Evolutionary conservation across 2,113 vertebrate genomes (phyloP).

Genomic region (crab-eating macaque (Macaca fascicularis)): DNA sequence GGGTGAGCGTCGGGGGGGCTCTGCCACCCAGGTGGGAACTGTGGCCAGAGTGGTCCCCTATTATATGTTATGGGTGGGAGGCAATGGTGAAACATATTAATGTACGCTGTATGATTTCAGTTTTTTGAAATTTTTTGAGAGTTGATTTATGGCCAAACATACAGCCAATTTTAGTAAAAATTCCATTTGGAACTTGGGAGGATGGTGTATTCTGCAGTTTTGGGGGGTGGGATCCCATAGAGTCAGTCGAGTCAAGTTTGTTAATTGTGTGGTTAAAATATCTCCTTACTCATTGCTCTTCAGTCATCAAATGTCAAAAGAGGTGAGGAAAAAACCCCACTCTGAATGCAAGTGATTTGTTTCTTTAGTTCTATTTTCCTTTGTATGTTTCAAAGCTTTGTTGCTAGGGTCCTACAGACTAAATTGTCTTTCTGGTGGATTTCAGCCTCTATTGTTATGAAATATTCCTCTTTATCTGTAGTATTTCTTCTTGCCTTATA

Average conservation of each 20-base stretch:
- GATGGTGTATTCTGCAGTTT: background rate
- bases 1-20: too few relatives aligned
- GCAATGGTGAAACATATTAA: background rate
- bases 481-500: background rate
- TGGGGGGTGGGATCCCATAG: background rate
- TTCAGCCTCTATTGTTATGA: background rate
- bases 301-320: background rate
- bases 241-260: background rate
- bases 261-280: fast-evolving
- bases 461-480: background rate
- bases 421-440: background rate
- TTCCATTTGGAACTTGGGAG: background rate
- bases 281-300: background rate
- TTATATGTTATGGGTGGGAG: background rate
- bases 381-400: background rate
- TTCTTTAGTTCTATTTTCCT: background rate
- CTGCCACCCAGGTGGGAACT: too few relatives aligned
- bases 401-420: background rate
- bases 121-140: background rate
- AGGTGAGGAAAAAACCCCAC: fast-evolving
- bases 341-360: fast-evolving
- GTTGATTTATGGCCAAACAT: background rate
- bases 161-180: background rate
- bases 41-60: too few relatives aligned
- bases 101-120: background rate